phyloP scores from a whole-genome alignment of 2,797 vertebrate genomes.

The Coluber constrictor region DNA sequence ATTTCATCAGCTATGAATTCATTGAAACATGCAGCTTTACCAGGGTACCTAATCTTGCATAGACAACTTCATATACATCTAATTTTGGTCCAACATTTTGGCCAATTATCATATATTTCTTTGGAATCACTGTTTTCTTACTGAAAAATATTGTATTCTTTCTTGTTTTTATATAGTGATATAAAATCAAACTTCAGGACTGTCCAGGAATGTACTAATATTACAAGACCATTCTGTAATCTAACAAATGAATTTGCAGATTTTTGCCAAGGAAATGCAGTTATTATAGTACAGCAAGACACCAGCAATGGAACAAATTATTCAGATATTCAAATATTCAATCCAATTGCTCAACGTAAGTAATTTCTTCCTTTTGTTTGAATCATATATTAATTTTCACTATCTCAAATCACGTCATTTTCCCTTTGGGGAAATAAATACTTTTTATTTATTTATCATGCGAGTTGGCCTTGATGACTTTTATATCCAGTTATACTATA shows the following conservation, averaged over 20 bases:
- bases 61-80: background rate
- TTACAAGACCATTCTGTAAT: conserved; percentile 55
- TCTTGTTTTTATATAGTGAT: conserved; percentile 14
- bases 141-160: background rate
- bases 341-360: background rate
- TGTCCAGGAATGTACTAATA: conserved; percentile 53
- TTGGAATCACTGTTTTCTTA: background rate
- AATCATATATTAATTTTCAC: background rate
- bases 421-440: background rate
- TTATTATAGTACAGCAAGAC: background rate
- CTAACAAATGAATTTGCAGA: conserved; percentile 53
- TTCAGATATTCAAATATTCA: accelerated
- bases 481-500: background rate
- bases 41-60: background rate
- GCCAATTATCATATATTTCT: background rate
- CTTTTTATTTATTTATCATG: background rate
- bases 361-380: background rate
- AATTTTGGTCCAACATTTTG: background rate
- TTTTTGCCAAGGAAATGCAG: accelerated
- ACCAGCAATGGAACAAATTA: background rate
- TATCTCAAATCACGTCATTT: background rate
- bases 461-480: background rate
- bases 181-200: accelerated
- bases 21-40: background rate
- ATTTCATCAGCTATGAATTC: background rate